Base-by-base conservation (phyloP, 2,888 invertebrate species). In the Papilio gigon region DNA sequence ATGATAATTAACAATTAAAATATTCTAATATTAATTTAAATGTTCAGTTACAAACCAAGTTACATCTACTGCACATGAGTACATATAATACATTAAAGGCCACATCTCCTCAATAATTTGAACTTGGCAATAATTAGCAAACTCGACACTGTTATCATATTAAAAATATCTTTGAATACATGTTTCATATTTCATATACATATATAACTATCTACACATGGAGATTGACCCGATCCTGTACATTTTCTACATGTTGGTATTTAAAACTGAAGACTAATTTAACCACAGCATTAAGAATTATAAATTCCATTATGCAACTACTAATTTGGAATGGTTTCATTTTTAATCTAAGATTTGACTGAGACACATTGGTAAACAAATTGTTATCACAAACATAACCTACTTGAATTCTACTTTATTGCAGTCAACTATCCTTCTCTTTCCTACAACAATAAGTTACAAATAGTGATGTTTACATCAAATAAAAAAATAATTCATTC, bases 11-110 rank as follows among this genome's bases (percentile, higher is more conserved):
- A 30, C 47, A 47, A 35, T 27, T 50, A 40, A 20, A 17, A 30
- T 22, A 63, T 33, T 35, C 47, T 63, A 50, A 53, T n/a, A n/a
- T n/a, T n/a, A n/a, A n/a, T n/a, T n/a, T n/a, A n/a, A n/a, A n/a
- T n/a, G 4, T n/a, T 25, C 14, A n/a, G 17, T 42, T 5, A 17
- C 27, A 53, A 27, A 53, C 14, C 6, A 8, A 25, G 14, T n/a
- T 53, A 27, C 1, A 8, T 17, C 30, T 56, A 56, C 30, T 9
- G n/a, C 30, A n/a, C 2, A n/a, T 25, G 53, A 56, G 53, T 56
- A 30, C 30, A 47, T 61, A 61, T 37, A 27, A 42, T 50, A 47
- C 20, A 27, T 37, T 60, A 63, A 63, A 63, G 63, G 63, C 63
- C 63, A 33, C 63, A 40, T 47, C 17, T 47, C 14, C 35, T 22